Evolutionary conservation across 2,888 invertebrate genomes (phyloP).

Genomic region (Tanytarsus gracilentus): DNA sequence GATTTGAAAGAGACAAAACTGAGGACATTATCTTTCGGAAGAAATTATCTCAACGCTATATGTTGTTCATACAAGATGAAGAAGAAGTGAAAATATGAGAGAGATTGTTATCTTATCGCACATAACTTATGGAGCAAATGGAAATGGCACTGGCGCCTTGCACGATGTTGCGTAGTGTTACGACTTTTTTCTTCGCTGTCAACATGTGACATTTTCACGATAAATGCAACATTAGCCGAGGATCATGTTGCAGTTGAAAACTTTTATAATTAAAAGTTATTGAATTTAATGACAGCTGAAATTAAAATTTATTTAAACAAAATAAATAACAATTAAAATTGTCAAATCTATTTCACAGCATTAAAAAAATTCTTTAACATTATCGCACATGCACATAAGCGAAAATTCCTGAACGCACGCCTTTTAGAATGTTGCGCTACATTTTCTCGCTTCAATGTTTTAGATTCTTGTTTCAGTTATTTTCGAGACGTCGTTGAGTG

Average conservation of each 20-base stretch:
- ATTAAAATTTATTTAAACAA: no score
- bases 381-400: background rate
- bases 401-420: background rate
- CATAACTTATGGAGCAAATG: slow-evolving; percentile 1
- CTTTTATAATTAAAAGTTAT: no score
- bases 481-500: no score
- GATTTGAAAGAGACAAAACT: no score
- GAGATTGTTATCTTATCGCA: slow-evolving; percentile 1
- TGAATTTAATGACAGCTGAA: background rate
- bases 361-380: background rate
- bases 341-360: background rate
- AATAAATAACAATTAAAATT: background rate
- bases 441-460: no score
- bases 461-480: no score
- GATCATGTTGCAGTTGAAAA: no score
- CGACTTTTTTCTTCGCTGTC: background rate
- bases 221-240: background rate
- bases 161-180: background rate
- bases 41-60: slow-evolving; percentile 8
- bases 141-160: background rate
- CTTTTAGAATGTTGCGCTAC: slow-evolving; percentile 5
- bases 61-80: background rate
- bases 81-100: slow-evolving; percentile 10
- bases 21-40: background rate
- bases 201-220: background rate